A percentile compares a stretch with the other conserved stretches of the same genome.
phyloP scores from a whole-genome alignment of 2,888 invertebrate species.

The Eupithecia inturbata region DNA sequence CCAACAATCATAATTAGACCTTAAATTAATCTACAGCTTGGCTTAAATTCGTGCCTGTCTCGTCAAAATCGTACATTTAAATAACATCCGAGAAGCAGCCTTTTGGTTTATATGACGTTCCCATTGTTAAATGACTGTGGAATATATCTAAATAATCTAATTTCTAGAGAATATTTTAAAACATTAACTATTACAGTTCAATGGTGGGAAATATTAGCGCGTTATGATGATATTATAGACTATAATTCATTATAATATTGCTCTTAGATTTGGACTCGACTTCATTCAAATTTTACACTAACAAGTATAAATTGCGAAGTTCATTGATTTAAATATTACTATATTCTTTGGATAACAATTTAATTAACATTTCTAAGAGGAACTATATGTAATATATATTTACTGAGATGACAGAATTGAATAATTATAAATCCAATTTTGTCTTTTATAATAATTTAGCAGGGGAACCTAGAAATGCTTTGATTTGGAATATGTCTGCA shows the following conservation, averaged over 20 bases:
- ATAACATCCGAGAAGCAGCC: conserved; percentile 83
- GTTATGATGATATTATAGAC: conserved; percentile 64
- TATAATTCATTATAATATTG: conserved; percentile 75
- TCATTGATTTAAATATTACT: conserved; percentile 76
- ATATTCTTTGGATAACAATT: conserved; percentile 83
- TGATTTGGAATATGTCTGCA: conserved; percentile 73
- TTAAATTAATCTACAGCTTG: conserved; percentile 82
- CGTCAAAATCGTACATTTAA: conserved; percentile 76
- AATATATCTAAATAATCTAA: conserved; percentile 77
- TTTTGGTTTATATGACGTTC: conserved; percentile 78
- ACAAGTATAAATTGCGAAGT: conserved; percentile 68
- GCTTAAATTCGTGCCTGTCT: conserved; percentile 83
- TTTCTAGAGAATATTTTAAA: conserved; percentile 76
- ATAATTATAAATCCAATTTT: conserved; percentile 48
- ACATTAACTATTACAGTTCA: conserved; percentile 73
- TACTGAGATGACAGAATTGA: conserved; percentile 54
- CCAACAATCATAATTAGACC: conserved; percentile 80
- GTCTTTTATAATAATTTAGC: conserved; percentile 51
- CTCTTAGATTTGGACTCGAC: conserved; percentile 68
- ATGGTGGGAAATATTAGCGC: conserved; percentile 78
- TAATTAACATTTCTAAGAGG: conserved; percentile 80
- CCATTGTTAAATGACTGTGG: conserved; percentile 81
- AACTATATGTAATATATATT: conserved; percentile 74
- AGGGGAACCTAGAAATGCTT: conserved; percentile 73
- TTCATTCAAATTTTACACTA: conserved; percentile 67